Base-by-base conservation (phyloP, 2,113 vertebrate species). In the Nothoprocta perdicaria region DNA sequence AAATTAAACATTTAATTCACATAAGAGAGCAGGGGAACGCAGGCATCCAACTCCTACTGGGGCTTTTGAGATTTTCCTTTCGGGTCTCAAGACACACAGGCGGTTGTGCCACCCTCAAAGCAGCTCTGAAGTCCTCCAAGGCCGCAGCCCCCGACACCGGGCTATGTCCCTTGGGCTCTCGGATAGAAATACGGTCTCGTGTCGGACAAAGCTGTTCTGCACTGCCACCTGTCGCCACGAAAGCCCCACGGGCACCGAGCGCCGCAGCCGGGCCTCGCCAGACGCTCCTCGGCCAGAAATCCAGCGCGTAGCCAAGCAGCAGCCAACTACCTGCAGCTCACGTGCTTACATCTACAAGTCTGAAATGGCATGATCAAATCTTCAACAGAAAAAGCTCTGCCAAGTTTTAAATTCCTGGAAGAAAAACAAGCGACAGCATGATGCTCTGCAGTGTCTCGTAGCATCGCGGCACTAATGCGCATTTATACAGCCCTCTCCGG, bases 191-290 rank as follows among this genome's bases (percentile, higher is more conserved):
- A 17, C 63, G 48, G 18, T 5, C 18, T 67, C 53, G 41, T 4
- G 29, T 9, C 12, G 57, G 82, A 87, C 75, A 92, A 80, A 80
- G 88, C 90, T 86, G 91, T 82, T 82, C 73, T 86, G 89, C 89
- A 89, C 89, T 91, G 95, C 91, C 92, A 93, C 63, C 91, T 95
- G 84, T 67, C 66, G 95, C 80, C 8, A 7, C 3, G 31, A 52
- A 35, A 71, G 6, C 16, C 46, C 58, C 48, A 5, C 66, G 38
- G 33, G 29, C 26, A 16, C 31, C 23, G 6, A 43, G 52, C 19
- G 8, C 55, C 67, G 41, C 21, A 66, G 57, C 6, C 65, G 43
- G 66, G 35, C 12, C 38, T 4, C 26, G 10, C 43, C 14, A 35
- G 31, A 24, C 40, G 6, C 41, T n/a, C 40, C 52, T 18, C 53